Conservation (phyloP, 1,140 invertebrate species). For the Pseudomyrmex dendroicus region DNA sequence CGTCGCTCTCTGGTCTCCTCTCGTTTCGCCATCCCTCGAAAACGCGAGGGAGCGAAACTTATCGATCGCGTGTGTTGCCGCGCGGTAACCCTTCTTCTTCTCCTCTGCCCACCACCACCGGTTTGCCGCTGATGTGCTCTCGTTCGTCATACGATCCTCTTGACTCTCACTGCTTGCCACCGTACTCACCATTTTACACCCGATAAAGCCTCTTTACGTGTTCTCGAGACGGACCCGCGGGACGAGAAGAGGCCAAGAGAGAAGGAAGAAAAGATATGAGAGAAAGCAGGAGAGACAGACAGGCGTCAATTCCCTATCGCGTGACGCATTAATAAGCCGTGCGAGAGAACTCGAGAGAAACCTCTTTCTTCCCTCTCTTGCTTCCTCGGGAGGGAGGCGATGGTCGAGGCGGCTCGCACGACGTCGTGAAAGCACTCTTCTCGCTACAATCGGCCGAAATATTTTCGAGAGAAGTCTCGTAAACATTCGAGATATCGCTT, state of each 20-base stretch:
- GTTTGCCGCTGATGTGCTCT: conserved; percentile 53
- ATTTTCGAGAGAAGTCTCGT: conserved; percentile 74
- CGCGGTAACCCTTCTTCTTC: conserved; percentile 56
- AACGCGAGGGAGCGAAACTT: conserved; percentile 51
- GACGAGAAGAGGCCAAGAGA: conserved; percentile 19
- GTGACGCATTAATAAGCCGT: conserved; percentile 45
- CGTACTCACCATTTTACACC: conserved; percentile 70
- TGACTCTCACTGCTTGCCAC: conserved; percentile 49
- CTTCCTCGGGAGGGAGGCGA: background rate
- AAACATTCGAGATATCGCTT: conserved; percentile 70
- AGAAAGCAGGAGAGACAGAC: conserved; percentile 1
- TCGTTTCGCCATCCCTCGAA: background rate
- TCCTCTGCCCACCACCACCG: no score
- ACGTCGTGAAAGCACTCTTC: conserved; percentile 44
- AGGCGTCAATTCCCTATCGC: conserved; percentile 48
- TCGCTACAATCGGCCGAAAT: conserved; percentile 74
- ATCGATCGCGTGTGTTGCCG: conserved; percentile 66
- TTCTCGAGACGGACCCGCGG: conserved; percentile 39
- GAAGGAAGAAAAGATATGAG: conserved; percentile 10
- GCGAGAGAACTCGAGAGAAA: conserved; percentile 4
- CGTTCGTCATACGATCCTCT: conserved; percentile 59
- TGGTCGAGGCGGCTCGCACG: conserved; percentile 28
- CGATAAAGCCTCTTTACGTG: conserved; percentile 73
- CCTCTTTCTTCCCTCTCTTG: background rate
- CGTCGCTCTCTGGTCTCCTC: background rate